Base-by-base conservation (phyloP, 2,888 invertebrate species). In the Agrotis segetum region DNA sequence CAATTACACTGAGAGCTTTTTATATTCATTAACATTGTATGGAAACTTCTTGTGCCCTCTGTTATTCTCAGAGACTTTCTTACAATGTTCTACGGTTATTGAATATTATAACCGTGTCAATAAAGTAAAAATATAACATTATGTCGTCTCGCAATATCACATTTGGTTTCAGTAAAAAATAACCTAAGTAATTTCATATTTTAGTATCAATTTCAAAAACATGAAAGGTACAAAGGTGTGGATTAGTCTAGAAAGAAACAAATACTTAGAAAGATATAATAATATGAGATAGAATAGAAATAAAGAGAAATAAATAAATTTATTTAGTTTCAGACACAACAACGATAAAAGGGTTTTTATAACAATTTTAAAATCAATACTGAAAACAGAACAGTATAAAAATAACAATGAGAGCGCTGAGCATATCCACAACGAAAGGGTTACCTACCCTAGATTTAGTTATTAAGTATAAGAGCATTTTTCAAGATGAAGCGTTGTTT, bases 1-100 rank as follows among this genome's bases (percentile, higher is more conserved):
- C 88, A 91, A 92, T 91, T 88, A 91, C 80, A 87, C 81, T 72
- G 85, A 89, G 86, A 90, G 87, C 90, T 90, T 92, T 91, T 91
- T 90, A 88, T 88, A 87, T 74, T 81, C 84, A 88, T 88, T 88
- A 88, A 88, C 87, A 88, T 90, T 88, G 89, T 81, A 83, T 81
- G 75, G 88, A 87, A 85, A 88, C 80, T 90, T 89, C 84, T 90
- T 89, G 82, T 86, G 75, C 78, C 74, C 76, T 81, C 79, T 75
- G 83, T 86, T 76, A 87, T 88, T 91, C 88, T 88, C 89, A 87
- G 85, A 84, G 76, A 87, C 82, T 81, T 91, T 90, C 90, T 90
- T 89, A 85, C 86, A 79, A 79, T 74, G 75, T 71, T 55, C 63
- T 63, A 67, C 53, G 17, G 21, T 7, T 72, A 72, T 72, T 77